phyloP scores from a whole-genome alignment of 2,113 vertebrate species.

The Daubentonia madagascariensis region DNA sequence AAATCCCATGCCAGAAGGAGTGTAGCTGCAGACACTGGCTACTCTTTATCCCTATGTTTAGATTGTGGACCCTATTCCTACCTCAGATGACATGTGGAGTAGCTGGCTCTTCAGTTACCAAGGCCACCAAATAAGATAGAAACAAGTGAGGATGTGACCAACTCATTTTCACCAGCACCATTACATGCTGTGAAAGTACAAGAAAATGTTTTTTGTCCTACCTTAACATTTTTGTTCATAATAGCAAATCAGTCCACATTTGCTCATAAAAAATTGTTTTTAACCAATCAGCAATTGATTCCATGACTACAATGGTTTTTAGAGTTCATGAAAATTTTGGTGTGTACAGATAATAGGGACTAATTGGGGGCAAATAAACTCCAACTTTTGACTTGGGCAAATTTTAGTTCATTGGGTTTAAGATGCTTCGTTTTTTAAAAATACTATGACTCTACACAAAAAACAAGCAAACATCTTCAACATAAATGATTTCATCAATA shows the following conservation, averaged over 20 bases:
- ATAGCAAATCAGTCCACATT: not conserved
- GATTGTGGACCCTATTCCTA: no score
- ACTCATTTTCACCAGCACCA: not conserved
- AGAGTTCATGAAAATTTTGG: not conserved
- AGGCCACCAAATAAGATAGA: not conserved
- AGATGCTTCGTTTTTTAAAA: not conserved
- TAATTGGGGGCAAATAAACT: not conserved
- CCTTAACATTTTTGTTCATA: not conserved
- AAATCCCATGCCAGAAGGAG: not conserved
- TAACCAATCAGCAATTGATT: not conserved
- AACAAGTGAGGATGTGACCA: not conserved
- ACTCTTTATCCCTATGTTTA: not conserved
- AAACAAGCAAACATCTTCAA: slow-evolving; percentile 26
- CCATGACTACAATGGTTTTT: not conserved
- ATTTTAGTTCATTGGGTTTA: not conserved
- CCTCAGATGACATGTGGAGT: not conserved
- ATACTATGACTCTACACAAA: not conserved
- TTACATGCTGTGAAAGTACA: not conserved
- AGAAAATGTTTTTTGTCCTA: not conserved
- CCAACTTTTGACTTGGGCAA: not conserved
- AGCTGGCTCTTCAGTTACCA: not conserved
- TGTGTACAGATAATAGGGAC: not conserved
- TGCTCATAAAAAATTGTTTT: not conserved
- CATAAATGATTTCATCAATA: not conserved
- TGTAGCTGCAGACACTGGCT: not conserved